Evolutionary conservation across 2,888 invertebrate species (phyloP).

Genomic region (Drosophila longiperda): DNA sequence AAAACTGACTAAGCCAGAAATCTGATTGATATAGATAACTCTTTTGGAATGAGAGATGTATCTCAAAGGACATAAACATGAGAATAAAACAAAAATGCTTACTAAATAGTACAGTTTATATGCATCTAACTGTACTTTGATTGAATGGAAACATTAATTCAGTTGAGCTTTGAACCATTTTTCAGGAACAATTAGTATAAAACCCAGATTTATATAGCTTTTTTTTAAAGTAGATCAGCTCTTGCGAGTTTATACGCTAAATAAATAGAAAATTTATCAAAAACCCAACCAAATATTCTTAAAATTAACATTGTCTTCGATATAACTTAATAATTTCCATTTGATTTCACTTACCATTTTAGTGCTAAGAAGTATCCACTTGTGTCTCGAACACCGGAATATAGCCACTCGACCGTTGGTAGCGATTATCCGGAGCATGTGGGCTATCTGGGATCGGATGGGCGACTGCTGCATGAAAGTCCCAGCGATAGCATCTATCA

Average conservation of each 20-base stretch:
- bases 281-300: too few relatives aligned
- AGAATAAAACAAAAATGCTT: not conserved
- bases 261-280: not conserved
- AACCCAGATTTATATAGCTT: not conserved
- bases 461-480: constrained; percentile 72
- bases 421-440: constrained; percentile 79
- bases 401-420: constrained; percentile 73
- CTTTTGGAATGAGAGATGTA: not conserved
- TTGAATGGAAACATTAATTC: not conserved
- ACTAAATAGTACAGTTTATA: not conserved
- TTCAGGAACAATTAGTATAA: not conserved
- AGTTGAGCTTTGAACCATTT: not conserved
- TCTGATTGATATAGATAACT: not conserved
- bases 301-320: not conserved
- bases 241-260: not conserved
- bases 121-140: not conserved
- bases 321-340: not conserved
- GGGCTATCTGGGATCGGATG: constrained; percentile 64
- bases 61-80: not conserved
- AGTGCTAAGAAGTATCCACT: constrained; percentile 81
- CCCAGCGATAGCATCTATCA: constrained; percentile 71
- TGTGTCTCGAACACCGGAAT: constrained; percentile 74
- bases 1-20: not conserved
- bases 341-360: constrained; percentile 23
- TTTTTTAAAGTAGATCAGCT: not conserved